phyloP scores from a whole-genome alignment of 2,797 vertebrate genomes.

The Gallinago nigripennis region DNA sequence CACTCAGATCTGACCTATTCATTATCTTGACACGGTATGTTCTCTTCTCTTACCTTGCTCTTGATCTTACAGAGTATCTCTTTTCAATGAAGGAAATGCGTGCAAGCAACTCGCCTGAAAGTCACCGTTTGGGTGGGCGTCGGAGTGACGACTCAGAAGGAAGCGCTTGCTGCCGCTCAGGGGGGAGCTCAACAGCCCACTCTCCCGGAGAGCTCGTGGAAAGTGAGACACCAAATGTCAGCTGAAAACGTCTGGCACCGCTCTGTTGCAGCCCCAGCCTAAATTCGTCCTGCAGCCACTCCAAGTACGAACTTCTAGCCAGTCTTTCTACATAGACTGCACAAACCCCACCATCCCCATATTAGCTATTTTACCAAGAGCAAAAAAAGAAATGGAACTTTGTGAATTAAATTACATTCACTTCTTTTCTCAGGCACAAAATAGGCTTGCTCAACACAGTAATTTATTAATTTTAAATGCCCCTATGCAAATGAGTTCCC shows the following conservation, averaged over 20 bases:
- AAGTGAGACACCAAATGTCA: conserved; percentile 43
- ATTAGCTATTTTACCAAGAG: conserved; percentile 22
- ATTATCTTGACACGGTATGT: neutral
- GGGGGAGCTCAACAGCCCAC: conserved; percentile 31
- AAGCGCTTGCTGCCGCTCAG: conserved; percentile 3
- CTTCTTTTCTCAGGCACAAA: conserved; percentile 55
- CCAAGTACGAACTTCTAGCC: neutral
- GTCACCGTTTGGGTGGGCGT: conserved; percentile 8
- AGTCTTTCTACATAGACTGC: neutral
- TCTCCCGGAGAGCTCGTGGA: neutral
- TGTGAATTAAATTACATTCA: conserved; percentile 49
- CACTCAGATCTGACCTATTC: neutral
- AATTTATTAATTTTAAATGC: conserved; percentile 72
- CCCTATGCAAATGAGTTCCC: conserved; percentile 68
- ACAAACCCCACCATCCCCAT: conserved; percentile 24
- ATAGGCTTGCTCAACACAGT: conserved; percentile 55
- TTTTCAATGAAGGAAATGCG: neutral
- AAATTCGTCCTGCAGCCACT: conserved; percentile 1
- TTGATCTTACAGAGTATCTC: neutral
- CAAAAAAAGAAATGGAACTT: conserved; percentile 19
- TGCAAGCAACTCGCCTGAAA: neutral
- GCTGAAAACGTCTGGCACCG: conserved; percentile 19
- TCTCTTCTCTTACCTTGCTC: neutral
- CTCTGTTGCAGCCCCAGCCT: neutral
- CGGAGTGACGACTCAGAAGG: neutral